Percentiles rank a stretch among this genome's conserved stretches.
These are phyloP conservation scores for Macropus fuliginosus DNA, from an alignment of 2,797 vertebrate species.

Conservation along the genomic window DNA sequence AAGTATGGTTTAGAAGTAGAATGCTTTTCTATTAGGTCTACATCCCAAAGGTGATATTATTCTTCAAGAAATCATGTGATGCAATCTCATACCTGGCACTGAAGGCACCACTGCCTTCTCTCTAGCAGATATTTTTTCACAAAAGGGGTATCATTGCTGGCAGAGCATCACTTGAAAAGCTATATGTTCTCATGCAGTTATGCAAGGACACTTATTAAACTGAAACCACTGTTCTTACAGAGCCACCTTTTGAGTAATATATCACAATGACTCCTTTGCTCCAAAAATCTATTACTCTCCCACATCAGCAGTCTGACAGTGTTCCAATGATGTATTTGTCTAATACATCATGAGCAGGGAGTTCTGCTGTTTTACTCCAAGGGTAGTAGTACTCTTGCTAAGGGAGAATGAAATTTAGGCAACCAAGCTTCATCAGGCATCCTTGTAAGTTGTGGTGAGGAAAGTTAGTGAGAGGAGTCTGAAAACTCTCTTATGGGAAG, in stretches of 20 bases:
- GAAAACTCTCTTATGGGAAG: background rate
- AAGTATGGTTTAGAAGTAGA: conserved; percentile 38
- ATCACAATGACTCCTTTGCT: conserved; percentile 36
- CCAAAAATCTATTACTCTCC: conserved; percentile 49
- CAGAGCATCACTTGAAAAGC: conserved; percentile 12
- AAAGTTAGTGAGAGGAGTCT: background rate
- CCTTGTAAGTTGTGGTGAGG: background rate
- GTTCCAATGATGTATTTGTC: conserved; percentile 31
- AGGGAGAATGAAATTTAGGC: conserved; percentile 39
- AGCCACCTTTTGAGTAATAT: conserved; percentile 52
- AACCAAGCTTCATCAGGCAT: conserved; percentile 1
- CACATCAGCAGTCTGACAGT: background rate
- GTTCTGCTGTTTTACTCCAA: conserved; percentile 40
- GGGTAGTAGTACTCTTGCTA: conserved; percentile 3
- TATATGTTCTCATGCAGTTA: conserved; percentile 31
- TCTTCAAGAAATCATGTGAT: conserved; percentile 20
- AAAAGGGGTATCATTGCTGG: conserved; percentile 1
- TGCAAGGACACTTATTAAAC: conserved; percentile 56
- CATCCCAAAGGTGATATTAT: background rate
- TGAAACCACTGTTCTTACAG: conserved; percentile 46
- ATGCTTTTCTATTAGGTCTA: conserved; percentile 35
- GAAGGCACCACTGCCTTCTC: background rate
- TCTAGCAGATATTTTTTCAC: conserved; percentile 34
- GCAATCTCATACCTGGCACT: conserved; percentile 30
- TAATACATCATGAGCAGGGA: conserved; percentile 41